Evolutionary conservation across 2,113 vertebrate genomes (phyloP).

Genomic region (Empidonax traillii): DNA sequence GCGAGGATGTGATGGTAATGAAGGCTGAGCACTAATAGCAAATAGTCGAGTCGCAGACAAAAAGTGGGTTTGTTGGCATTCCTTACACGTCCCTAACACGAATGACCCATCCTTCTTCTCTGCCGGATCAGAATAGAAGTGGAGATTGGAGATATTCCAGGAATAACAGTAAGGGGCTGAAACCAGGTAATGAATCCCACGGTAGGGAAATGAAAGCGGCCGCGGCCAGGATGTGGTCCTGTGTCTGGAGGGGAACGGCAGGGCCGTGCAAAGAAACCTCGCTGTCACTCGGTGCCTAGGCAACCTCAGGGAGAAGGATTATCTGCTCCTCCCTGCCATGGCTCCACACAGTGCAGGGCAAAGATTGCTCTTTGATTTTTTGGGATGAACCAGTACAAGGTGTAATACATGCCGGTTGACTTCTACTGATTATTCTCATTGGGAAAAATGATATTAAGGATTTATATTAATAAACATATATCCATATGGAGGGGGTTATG

Average conservation of each 20-base stretch:
- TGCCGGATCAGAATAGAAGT: not conserved
- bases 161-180: not conserved
- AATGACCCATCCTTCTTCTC: not conserved
- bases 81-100: not conserved
- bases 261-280: not conserved
- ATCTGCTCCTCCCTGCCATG: not conserved
- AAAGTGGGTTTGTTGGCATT: not conserved
- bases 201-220: not conserved
- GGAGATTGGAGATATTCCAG: not conserved
- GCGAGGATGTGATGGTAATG: not conserved
- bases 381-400: not conserved
- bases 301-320: not conserved
- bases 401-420: not conserved
- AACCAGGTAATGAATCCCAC: not conserved
- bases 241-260: not conserved
- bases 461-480: conserved; percentile 63
- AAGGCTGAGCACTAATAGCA: not conserved
- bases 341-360: not conserved
- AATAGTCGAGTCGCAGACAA: not conserved
- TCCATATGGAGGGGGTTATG: conserved; percentile 37
- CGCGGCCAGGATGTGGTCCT: fast-evolving
- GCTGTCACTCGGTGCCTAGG: not conserved
- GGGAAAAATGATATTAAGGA: conserved; percentile 30
- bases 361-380: not conserved
- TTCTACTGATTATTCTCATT: conserved; percentile 2